Evolutionary conservation across 2,113 vertebrate genomes (phyloP).

Genomic region (Cinclus mexicanus): DNA sequence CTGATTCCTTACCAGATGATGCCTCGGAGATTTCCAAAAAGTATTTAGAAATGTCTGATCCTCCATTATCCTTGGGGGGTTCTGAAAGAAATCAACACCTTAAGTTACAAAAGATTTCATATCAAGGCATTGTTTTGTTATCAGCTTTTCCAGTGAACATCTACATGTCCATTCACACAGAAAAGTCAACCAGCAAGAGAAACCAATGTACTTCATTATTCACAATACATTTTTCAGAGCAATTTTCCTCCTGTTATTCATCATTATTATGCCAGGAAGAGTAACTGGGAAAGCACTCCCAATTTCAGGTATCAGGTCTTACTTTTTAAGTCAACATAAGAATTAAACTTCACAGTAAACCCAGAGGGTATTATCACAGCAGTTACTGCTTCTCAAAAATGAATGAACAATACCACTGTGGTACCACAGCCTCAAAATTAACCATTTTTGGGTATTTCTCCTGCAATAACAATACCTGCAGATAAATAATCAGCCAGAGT

Average conservation of each 20-base stretch:
- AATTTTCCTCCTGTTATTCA: neutral
- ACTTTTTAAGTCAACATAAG: neutral
- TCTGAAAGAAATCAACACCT: slow-evolving; percentile 64
- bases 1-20: slow-evolving; percentile 62
- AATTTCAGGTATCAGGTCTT: neutral
- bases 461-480: neutral
- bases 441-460: neutral
- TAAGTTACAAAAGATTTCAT: neutral
- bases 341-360: neutral
- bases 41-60: slow-evolving; percentile 75
- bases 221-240: neutral
- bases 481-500: neutral
- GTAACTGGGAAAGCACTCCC: neutral
- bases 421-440: neutral
- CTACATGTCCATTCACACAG: neutral
- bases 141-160: neutral
- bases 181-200: neutral
- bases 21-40: slow-evolving; percentile 73
- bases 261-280: neutral
- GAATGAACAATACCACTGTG: fast-evolving
- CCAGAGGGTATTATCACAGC: neutral
- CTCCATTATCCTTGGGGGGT: slow-evolving; percentile 78
- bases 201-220: neutral
- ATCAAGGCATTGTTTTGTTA: neutral
- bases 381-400: neutral